phyloP scores from a whole-genome alignment of 2,797 vertebrate genomes.

The Chiroxiphia lanceolata region DNA sequence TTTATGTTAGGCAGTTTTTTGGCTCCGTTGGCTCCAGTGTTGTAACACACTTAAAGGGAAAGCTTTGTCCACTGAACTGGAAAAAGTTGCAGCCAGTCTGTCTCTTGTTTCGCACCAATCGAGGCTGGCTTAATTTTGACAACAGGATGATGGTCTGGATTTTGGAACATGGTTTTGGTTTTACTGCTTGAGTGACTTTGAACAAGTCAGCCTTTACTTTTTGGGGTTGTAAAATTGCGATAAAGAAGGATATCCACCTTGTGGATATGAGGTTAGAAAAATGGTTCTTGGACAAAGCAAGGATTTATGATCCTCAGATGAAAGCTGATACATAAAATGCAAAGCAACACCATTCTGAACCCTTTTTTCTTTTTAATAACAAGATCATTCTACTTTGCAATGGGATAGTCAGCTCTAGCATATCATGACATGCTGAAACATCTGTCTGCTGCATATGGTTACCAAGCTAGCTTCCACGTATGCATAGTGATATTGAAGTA shows the following conservation, averaged over 20 bases:
- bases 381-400: neutral
- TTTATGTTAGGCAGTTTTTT: conserved; percentile 9
- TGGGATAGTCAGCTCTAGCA: neutral
- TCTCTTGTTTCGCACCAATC: neutral
- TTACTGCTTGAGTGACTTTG: conserved; percentile 18
- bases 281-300: neutral
- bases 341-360: neutral
- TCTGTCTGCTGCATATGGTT: neutral
- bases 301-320: neutral
- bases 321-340: neutral
- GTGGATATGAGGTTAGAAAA: neutral
- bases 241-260: neutral
- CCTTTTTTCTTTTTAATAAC: neutral
- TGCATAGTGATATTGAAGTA: neutral
- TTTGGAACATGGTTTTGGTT: conserved; percentile 23
- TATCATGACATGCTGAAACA: neutral
- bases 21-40: neutral
- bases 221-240: neutral
- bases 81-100: conserved; percentile 26
- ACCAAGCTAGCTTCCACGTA: neutral
- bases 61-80: conserved; percentile 21
- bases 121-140: neutral
- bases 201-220: conserved; percentile 13
- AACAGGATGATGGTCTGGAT: conserved; percentile 1
- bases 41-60: conserved; percentile 22